Conservation (phyloP, 2,888 invertebrate species). For the Eueremaeus valkanovi region DNA sequence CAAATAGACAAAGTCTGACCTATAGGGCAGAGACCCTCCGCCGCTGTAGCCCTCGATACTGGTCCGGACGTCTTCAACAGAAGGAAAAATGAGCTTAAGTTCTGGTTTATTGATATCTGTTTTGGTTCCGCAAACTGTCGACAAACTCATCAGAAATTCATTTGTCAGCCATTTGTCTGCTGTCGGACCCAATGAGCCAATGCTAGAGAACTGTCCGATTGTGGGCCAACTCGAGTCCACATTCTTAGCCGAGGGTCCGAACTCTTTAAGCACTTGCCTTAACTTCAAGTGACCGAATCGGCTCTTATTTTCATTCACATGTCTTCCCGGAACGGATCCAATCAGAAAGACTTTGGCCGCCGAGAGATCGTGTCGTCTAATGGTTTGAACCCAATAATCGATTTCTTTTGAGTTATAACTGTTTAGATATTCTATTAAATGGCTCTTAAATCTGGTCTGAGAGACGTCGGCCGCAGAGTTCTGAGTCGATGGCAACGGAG, state of each 20-base stretch:
- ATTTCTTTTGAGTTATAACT: constrained; percentile 67
- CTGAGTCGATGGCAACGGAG: constrained; percentile 51
- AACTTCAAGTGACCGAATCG: constrained; percentile 63
- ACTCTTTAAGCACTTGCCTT: constrained; percentile 50
- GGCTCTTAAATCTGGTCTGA: constrained; percentile 73
- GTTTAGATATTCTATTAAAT: constrained; percentile 69
- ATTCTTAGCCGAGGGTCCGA: constrained; percentile 55
- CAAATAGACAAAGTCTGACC: constrained; percentile 46
- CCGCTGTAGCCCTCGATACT: constrained; percentile 80
- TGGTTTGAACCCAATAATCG: constrained; percentile 67
- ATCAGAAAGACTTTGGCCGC: constrained; percentile 77
- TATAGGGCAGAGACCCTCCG: constrained; percentile 85
- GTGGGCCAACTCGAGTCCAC: constrained; percentile 64
- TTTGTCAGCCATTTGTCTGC: constrained; percentile 51
- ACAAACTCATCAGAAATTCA: constrained; percentile 46
- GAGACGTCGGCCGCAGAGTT: constrained; percentile 65
- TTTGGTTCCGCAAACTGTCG: constrained; percentile 25
- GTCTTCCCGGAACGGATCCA: constrained; percentile 78
- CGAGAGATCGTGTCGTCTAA: constrained; percentile 76
- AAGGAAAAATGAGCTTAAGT: constrained; percentile 63
- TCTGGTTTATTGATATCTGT: constrained; percentile 31
- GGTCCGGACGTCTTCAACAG: constrained; percentile 72
- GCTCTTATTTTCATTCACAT: constrained; percentile 59
- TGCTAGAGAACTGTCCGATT: constrained; percentile 82
- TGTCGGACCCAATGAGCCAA: constrained; percentile 73